A percentile compares a stretch with the other conserved stretches of the same genome.
These are phyloP conservation scores for Camponotus floridanus DNA, from an alignment of 1,140 invertebrate species.

Conservation along the genomic window DNA sequence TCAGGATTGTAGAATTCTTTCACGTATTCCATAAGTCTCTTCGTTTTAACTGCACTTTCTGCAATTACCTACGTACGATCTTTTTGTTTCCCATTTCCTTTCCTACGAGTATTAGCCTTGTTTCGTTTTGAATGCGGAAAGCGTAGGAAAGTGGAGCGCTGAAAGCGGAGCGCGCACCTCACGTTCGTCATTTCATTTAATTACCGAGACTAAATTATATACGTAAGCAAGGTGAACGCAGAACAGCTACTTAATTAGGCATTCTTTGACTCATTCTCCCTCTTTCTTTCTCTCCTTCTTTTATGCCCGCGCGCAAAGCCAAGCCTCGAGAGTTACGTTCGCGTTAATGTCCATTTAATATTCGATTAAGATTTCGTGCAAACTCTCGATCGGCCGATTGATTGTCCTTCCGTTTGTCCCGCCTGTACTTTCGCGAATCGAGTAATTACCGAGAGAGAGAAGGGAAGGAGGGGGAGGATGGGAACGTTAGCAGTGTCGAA, in stretches of 20 bases:
- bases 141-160: conserved; percentile 5
- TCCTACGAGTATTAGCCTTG: neutral
- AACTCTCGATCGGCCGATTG: conserved; percentile 19
- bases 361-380: conserved; percentile 29
- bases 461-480: neutral
- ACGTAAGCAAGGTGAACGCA: conserved; percentile 1
- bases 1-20: conserved; percentile 16
- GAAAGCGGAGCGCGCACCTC: conserved; percentile 13
- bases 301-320: too few species aligned
- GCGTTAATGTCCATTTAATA: neutral
- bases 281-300: too few species aligned
- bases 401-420: conserved; percentile 43
- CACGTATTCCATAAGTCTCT: conserved; percentile 44
- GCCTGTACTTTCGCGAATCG: conserved; percentile 49
- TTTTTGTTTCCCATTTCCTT: conserved; percentile 11
- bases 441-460: conserved; percentile 3
- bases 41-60: conserved; percentile 49
- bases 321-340: neutral
- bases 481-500: conserved; percentile 37
- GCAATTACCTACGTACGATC: conserved; percentile 41
- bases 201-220: conserved; percentile 36
- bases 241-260: neutral
- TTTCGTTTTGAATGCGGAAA: conserved; percentile 49
- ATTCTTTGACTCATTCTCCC: neutral
- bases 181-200: conserved; percentile 44